These are phyloP conservation scores for Mobula birostris DNA, from an alignment of 2,113 vertebrate genomes.

Conservation along the genomic window DNA sequence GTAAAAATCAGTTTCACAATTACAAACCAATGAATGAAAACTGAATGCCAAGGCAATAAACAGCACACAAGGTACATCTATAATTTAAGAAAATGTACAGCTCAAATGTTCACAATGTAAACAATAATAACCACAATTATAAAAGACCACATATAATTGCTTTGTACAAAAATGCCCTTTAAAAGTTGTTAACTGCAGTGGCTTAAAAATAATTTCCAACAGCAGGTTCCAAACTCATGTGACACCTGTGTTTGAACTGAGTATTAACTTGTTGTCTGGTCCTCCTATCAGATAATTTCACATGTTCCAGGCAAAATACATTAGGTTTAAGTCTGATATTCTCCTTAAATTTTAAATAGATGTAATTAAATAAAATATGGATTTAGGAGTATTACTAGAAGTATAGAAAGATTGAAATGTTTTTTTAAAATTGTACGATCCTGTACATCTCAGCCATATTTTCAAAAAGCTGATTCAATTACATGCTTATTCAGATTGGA, in stretches of 20 bases:
- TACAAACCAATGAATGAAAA: slow-evolving; percentile 9
- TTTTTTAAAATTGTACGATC: neutral
- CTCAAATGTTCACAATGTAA: slow-evolving; percentile 59
- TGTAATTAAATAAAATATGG: neutral
- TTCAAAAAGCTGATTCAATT: neutral
- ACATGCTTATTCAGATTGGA: neutral
- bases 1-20: slow-evolving; percentile 33
- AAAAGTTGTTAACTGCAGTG: slow-evolving; percentile 40
- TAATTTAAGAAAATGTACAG: slow-evolving; percentile 45
- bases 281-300: slow-evolving; percentile 2
- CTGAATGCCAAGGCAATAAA: slow-evolving; percentile 26
- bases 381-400: neutral
- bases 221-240: slow-evolving; percentile 2
- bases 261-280: neutral
- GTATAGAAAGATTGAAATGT: neutral
- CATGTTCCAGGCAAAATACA: slow-evolving; percentile 22
- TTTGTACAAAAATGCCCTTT: slow-evolving; percentile 63
- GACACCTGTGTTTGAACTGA: slow-evolving; percentile 4
- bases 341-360: slow-evolving; percentile 12
- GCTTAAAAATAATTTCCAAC: slow-evolving; percentile 15
- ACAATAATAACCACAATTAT: slow-evolving; percentile 55
- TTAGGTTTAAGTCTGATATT: slow-evolving; percentile 3
- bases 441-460: neutral
- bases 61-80: neutral
- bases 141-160: slow-evolving; percentile 51